A percentile compares a stretch with the other conserved stretches of the same genome.
These are phyloP conservation scores for Glomeris marginata DNA, from an alignment of 2,888 invertebrate species.

Conservation along the genomic window DNA sequence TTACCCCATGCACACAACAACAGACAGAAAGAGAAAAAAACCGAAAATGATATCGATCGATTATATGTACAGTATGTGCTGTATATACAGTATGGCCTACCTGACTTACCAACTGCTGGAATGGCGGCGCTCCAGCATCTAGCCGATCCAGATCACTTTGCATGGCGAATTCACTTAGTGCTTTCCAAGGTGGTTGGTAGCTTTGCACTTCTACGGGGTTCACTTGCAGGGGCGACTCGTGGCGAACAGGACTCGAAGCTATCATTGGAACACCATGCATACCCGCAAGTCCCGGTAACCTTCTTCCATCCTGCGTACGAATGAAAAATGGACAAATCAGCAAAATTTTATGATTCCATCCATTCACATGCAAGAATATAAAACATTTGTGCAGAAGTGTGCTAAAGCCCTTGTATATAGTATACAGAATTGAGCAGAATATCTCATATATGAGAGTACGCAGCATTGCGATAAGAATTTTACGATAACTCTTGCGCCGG, in stretches of 20 bases:
- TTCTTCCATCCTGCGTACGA: constrained; percentile 71
- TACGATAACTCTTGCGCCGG: no score
- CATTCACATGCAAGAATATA: no score
- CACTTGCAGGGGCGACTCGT: constrained; percentile 58
- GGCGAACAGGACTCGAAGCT: constrained; percentile 58
- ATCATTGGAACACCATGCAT: constrained; percentile 98
- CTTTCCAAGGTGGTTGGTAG: constrained; percentile 96
- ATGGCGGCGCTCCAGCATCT: constrained; percentile 74
- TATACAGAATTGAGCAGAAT: no score
- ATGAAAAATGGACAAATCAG: constrained; percentile 13
- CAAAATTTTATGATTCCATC: no score
- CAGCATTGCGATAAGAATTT: no score
- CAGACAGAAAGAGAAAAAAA: no score
- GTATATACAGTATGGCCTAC: constrained; percentile 34
- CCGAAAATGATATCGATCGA: no score
- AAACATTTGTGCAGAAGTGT: no score
- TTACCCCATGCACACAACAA: no score
- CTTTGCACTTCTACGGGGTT: constrained; percentile 78
- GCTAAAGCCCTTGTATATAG: no score
- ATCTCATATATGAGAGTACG: no score
- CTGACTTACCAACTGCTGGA: constrained; percentile 93
- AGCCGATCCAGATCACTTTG: constrained; percentile 81
- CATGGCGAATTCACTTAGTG: constrained; percentile 85
- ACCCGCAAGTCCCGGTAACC: constrained; percentile 69
- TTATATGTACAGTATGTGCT: no score